Conservation (phyloP, 2,888 invertebrate genomes). For the Caenorhabditis macrosperma region DNA sequence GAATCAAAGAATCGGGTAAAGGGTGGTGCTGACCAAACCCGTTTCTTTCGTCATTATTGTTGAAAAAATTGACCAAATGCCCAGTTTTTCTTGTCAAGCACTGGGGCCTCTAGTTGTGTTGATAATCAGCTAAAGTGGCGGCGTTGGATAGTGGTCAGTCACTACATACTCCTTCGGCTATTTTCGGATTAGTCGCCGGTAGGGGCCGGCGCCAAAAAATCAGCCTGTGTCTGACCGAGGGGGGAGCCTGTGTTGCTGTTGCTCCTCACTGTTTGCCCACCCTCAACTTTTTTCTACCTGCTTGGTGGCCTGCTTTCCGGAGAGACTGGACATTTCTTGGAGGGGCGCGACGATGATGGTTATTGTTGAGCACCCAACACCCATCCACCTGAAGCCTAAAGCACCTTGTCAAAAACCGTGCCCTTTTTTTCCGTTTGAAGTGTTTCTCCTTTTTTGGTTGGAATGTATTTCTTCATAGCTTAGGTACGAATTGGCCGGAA, state of each 20-base stretch:
- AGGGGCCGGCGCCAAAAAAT: slow-evolving; percentile 23
- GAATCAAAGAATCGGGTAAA: no score
- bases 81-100: slow-evolving; percentile 26
- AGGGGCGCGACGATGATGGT: not conserved
- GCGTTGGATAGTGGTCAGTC: slow-evolving; percentile 23
- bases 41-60: slow-evolving; percentile 37
- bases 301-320: slow-evolving; percentile 39
- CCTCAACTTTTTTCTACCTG: slow-evolving; percentile 43
- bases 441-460: slow-evolving; percentile 6
- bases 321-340: slow-evolving; percentile 6
- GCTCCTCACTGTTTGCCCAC: slow-evolving; percentile 51
- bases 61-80: slow-evolving; percentile 24
- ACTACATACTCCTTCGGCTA: slow-evolving; percentile 37
- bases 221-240: slow-evolving; percentile 34
- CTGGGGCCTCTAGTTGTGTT: slow-evolving; percentile 22
- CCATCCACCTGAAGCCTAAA: not conserved
- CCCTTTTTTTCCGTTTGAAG: slow-evolving; percentile 1
- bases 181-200: slow-evolving; percentile 41
- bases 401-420: slow-evolving; percentile 5
- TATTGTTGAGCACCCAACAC: slow-evolving; percentile 20
- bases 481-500: not conserved
- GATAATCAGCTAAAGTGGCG: slow-evolving; percentile 54
- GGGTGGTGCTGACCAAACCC: no score
- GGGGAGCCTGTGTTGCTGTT: slow-evolving; percentile 27
- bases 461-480: not conserved